Evolutionary conservation across 2,797 vertebrate species (phyloP).

Genomic region (Ctenosaura bakeri): DNA sequence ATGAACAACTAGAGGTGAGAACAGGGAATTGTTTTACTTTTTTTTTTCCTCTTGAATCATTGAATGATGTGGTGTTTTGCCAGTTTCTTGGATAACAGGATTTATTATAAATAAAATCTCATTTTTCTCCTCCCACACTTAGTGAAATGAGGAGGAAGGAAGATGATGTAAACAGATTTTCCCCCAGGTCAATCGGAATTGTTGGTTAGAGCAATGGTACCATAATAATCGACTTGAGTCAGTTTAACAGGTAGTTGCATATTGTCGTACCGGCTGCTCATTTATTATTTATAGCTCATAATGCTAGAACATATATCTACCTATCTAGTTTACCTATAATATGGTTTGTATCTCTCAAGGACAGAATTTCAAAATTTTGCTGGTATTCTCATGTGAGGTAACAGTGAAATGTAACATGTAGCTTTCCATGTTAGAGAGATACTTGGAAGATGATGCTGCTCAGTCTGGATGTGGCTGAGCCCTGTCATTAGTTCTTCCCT

Average conservation of each 20-base stretch:
- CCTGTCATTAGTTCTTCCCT: neutral
- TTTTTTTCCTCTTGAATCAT: neutral
- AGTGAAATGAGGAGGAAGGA: neutral
- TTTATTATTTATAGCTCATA: neutral
- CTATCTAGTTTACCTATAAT: neutral
- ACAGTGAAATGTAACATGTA: neutral
- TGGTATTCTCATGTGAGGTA: neutral
- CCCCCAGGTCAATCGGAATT: neutral
- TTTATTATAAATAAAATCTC: slow-evolving; percentile 31
- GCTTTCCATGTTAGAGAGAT: neutral
- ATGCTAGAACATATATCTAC: neutral
- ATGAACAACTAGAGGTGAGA: slow-evolving; percentile 21
- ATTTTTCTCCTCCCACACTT: neutral
- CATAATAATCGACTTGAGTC: neutral
- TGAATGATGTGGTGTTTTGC: slow-evolving; percentile 20
- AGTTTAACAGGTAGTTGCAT: neutral
- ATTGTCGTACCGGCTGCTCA: neutral
- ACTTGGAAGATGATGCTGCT: neutral
- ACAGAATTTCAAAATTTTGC: neutral
- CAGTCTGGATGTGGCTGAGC: neutral
- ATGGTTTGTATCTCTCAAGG: neutral
- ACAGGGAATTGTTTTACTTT: neutral
- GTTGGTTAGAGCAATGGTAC: neutral
- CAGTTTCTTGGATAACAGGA: slow-evolving; percentile 13
- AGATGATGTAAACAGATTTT: neutral